phyloP scores from a whole-genome alignment of 1,140 invertebrate genomes.

The Sycophila sp. region DNA sequence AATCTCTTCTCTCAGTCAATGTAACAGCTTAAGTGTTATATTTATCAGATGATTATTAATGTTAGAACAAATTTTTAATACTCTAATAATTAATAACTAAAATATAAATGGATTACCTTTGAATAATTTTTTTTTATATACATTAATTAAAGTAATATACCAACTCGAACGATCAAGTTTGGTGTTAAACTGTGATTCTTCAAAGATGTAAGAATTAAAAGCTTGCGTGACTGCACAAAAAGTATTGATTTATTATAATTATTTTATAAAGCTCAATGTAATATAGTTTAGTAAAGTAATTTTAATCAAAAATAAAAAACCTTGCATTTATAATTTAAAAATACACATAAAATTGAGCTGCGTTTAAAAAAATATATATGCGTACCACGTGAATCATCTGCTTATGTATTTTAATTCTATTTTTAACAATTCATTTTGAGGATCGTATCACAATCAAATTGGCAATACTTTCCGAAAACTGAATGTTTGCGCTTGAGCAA shows the following conservation, averaged over 20 bases:
- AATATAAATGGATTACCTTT: slow-evolving; percentile 16
- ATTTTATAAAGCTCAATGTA: neutral
- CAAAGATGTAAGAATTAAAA: slow-evolving; percentile 11
- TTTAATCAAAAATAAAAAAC: slow-evolving; percentile 6
- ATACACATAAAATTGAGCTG: neutral
- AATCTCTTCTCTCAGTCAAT: slow-evolving; percentile 10
- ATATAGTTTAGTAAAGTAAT: neutral
- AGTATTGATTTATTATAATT: slow-evolving; percentile 6
- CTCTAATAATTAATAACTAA: too few relatives aligned
- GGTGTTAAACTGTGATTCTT: slow-evolving; percentile 30
- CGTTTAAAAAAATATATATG: neutral
- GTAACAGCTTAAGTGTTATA: slow-evolving; percentile 12
- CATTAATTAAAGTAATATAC: neutral
- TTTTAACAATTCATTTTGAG: slow-evolving; percentile 1
- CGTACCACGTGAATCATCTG: neutral
- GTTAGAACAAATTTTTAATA: slow-evolving; percentile 22
- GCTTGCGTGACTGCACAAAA: slow-evolving; percentile 17
- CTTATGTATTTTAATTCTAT: slow-evolving; percentile 4
- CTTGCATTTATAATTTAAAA: too few relatives aligned
- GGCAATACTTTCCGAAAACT: too few relatives aligned
- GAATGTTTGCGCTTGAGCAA: too few relatives aligned
- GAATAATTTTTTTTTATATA: slow-evolving; percentile 23
- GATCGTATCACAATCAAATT: too few relatives aligned
- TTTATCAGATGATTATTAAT: slow-evolving; percentile 18
- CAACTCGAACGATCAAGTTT: slow-evolving; percentile 21